These are phyloP conservation scores for Caenorhabditis japonica DNA, from an alignment of 2,888 invertebrate genomes.

Conservation along the genomic window DNA sequence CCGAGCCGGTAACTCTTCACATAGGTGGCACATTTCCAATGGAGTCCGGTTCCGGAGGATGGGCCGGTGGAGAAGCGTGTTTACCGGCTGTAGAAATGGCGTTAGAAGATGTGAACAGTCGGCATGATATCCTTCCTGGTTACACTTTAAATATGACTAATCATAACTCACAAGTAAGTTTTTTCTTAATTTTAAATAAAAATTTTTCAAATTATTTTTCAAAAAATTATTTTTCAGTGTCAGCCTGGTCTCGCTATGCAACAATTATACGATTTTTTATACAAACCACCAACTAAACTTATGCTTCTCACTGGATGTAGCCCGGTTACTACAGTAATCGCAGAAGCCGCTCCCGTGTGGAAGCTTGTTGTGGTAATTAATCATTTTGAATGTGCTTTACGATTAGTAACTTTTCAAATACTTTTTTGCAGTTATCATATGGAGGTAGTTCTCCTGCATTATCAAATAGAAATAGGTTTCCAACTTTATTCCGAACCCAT, in stretches of 20 bases:
- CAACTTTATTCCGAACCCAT: conserved; percentile 97
- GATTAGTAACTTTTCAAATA: not conserved
- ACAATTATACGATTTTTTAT: conserved; percentile 97
- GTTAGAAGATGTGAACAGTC: conserved; percentile 88
- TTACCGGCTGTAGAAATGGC: conserved; percentile 97
- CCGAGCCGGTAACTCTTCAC: conserved; percentile 81
- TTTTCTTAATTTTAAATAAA: not conserved
- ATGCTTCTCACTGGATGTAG: conserved; percentile 94
- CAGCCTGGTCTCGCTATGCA: conserved; percentile 97
- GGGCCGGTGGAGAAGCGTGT: conserved; percentile 90
- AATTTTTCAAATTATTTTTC: not conserved
- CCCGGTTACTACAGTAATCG: conserved; percentile 97
- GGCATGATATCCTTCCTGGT: conserved; percentile 71
- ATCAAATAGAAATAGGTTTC: conserved; percentile 95
- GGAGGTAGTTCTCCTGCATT: conserved; percentile 98
- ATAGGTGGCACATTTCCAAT: conserved; percentile 99
- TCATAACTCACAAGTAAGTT: conserved; percentile 73
- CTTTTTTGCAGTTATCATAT: conserved; percentile 87
- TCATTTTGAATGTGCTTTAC: not conserved
- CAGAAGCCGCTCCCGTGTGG: conserved; percentile 99
- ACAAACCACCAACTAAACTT: conserved; percentile 88
- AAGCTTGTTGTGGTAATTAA: conserved; percentile 95
- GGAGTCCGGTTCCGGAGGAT: conserved; percentile 84
- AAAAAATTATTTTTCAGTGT: conserved; percentile 83
- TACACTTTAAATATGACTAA: conserved; percentile 74